A percentile compares a stretch with the other conserved stretches of the same genome.
phyloP scores from a whole-genome alignment of 2,888 invertebrate genomes.

The Andrena praecox region DNA sequence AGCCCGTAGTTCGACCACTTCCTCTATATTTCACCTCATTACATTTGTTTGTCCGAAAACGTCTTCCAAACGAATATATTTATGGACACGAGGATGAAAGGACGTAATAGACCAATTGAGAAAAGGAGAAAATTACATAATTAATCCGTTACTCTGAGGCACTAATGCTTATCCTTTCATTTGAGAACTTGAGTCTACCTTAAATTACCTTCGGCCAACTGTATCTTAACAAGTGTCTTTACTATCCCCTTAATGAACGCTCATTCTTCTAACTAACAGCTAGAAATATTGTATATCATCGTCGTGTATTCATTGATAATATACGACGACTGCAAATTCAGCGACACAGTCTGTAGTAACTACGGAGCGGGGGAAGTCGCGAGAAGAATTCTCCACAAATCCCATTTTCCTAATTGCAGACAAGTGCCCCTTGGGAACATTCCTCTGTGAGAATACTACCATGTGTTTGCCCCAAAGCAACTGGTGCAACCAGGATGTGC shows the following conservation, averaged over 20 bases:
- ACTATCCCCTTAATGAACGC: background rate
- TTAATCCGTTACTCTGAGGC: background rate
- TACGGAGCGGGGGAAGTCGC: background rate
- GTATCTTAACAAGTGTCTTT: background rate
- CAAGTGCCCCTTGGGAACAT: constrained; percentile 86
- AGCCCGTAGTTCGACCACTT: no score
- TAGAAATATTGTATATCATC: no score
- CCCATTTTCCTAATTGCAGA: constrained; percentile 79
- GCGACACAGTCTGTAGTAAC: background rate
- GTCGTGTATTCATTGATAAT: no score
- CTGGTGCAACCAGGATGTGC: constrained; percentile 85
- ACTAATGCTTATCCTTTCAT: background rate
- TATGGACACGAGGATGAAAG: background rate
- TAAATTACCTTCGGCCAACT: constrained; percentile 19
- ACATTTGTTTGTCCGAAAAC: background rate
- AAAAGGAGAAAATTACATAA: constrained; percentile 18
- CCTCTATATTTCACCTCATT: no score
- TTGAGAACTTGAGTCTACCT: constrained; percentile 8
- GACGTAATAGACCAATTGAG: background rate
- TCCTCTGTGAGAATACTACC: constrained; percentile 86
- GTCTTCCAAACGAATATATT: background rate
- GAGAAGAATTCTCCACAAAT: background rate
- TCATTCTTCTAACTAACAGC: background rate
- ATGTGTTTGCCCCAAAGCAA: constrained; percentile 86
- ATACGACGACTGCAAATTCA: background rate